phyloP scores from a whole-genome alignment of 1,140 invertebrate genomes.

The Medauroidea extradentata region DNA sequence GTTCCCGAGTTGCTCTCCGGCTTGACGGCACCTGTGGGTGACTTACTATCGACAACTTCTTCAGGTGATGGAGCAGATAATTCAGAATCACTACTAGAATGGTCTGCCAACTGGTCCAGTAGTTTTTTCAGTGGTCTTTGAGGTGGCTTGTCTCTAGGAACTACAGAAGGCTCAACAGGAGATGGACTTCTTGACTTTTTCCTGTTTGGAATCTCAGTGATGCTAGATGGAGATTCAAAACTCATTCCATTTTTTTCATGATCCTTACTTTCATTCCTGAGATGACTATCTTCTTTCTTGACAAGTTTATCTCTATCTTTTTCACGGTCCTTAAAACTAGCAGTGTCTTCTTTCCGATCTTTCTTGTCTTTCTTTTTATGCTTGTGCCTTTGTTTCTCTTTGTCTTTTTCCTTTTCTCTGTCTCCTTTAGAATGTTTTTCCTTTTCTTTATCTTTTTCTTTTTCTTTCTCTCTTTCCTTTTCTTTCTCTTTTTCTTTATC shows the following conservation, averaged over 20 bases:
- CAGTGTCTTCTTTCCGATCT: slow-evolving; percentile 33
- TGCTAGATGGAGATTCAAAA: slow-evolving; percentile 43
- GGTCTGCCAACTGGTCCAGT: slow-evolving; percentile 16
- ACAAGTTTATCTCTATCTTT: slow-evolving; percentile 29
- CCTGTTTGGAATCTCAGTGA: slow-evolving; percentile 16
- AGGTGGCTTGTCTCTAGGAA: slow-evolving; percentile 20
- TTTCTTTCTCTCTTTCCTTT: slow-evolving; percentile 19
- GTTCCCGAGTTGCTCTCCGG: slow-evolving; percentile 15
- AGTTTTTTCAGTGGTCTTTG: slow-evolving; percentile 20
- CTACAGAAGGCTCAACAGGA: slow-evolving; percentile 43
- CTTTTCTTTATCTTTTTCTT: slow-evolving; percentile 51
- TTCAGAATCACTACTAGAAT: slow-evolving; percentile 13
- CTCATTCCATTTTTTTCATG: slow-evolving; percentile 45
- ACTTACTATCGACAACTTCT: slow-evolving; percentile 10
- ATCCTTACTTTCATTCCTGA: slow-evolving; percentile 37
- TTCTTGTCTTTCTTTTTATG: slow-evolving; percentile 51
- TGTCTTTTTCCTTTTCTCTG: slow-evolving; percentile 25
- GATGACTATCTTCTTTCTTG: slow-evolving; percentile 14
- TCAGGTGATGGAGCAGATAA: slow-evolving; percentile 14
- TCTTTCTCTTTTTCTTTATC: slow-evolving; percentile 17
- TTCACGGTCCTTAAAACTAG: slow-evolving; percentile 36
- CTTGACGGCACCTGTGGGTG: not conserved
- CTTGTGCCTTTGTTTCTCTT: slow-evolving; percentile 46
- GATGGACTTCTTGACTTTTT: slow-evolving; percentile 31
- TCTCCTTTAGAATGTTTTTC: slow-evolving; percentile 17